These are phyloP conservation scores for Tinea semifulvella DNA, from an alignment of 2,888 invertebrate species.

Conservation along the genomic window DNA sequence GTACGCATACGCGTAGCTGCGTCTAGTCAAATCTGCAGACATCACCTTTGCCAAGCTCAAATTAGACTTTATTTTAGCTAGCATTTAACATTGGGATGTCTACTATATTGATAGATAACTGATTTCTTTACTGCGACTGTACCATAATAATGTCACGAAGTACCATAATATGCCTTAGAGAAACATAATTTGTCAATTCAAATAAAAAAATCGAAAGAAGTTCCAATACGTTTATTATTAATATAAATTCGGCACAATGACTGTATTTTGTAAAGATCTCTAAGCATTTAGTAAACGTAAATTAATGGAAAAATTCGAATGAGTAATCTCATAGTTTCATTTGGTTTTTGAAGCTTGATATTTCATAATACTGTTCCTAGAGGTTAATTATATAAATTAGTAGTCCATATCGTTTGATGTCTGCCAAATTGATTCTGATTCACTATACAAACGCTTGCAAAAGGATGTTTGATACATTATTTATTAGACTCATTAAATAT, in stretches of 20 bases:
- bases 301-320: background rate
- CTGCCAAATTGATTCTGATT: constrained; percentile 11
- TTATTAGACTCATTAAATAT: no score
- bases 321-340: background rate
- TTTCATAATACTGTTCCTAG: background rate
- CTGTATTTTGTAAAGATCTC: background rate
- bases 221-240: no score
- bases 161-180: no score
- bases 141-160: no score
- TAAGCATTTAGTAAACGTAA: background rate
- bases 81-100: constrained; percentile 21
- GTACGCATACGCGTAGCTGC: constrained; percentile 13
- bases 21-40: constrained; percentile 20
- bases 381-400: constrained; percentile 13
- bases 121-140: no score
- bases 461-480: background rate
- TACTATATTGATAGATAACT: constrained; percentile 1
- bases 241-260: background rate
- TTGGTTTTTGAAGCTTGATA: background rate
- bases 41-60: constrained; percentile 44
- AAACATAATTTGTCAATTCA: no score
- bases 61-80: constrained; percentile 40
- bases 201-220: no score
- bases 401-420: background rate
- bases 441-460: background rate